These are phyloP conservation scores for Siniperca chuatsi DNA, from an alignment of 2,113 vertebrate species.

Conservation along the genomic window DNA sequence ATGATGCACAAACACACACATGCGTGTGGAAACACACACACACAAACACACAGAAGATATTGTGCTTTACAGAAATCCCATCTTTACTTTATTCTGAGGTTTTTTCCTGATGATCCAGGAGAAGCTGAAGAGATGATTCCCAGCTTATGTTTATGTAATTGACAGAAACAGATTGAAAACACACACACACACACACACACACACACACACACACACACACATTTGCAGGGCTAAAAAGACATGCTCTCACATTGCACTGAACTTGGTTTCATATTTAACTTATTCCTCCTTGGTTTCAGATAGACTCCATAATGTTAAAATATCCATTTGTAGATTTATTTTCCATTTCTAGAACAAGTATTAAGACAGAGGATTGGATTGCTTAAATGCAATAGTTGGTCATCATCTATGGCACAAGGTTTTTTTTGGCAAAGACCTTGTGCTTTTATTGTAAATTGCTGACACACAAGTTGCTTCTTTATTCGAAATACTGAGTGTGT, in stretches of 20 bases:
- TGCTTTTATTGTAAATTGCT: conserved; percentile 48
- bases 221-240: conserved; percentile 38
- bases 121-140: conserved; percentile 28
- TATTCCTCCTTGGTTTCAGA: conserved; percentile 16
- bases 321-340: conserved; percentile 30
- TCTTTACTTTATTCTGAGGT: conserved; percentile 48
- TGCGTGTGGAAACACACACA: conserved; percentile 29
- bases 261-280: conserved; percentile 48
- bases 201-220: conserved; percentile 57
- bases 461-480: conserved; percentile 47
- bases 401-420: conserved; percentile 56
- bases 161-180: conserved; percentile 21
- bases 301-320: conserved; percentile 45
- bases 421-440: conserved; percentile 29
- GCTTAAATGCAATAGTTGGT: conserved; percentile 41
- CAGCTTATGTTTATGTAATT: conserved; percentile 9
- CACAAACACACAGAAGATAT: conserved; percentile 46
- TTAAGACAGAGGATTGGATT: conserved; percentile 37
- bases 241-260: conserved; percentile 50
- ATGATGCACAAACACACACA: conserved; percentile 52
- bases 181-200: conserved; percentile 51
- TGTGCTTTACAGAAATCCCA: conserved; percentile 79
- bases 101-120: conserved; percentile 43
- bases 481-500: conserved; percentile 52
- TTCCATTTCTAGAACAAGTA: conserved; percentile 20